Evolutionary conservation across 1,140 invertebrate genomes (phyloP).

Genomic region (Panulirus ornatus): DNA sequence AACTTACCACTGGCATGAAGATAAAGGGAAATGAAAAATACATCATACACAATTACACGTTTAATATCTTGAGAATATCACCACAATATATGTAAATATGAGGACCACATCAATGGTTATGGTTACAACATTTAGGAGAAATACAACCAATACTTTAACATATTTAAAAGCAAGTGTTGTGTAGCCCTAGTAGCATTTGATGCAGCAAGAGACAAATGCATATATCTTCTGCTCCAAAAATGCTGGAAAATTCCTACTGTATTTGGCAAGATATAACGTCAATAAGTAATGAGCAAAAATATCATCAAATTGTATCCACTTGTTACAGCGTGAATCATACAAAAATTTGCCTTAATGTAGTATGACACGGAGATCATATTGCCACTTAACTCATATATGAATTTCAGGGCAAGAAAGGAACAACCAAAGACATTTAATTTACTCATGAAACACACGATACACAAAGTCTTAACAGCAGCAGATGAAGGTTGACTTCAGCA

Average conservation of each 20-base stretch:
- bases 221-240: not conserved
- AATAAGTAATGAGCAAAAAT: not conserved
- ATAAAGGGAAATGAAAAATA: not conserved
- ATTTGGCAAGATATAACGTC: not conserved
- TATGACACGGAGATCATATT: not conserved
- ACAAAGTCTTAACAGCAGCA: not conserved
- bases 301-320: not conserved
- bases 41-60: not conserved
- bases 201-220: not conserved
- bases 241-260: not conserved
- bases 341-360: not conserved
- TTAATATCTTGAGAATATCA: conserved; percentile 5
- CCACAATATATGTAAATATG: conserved; percentile 1
- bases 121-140: conserved; percentile 15
- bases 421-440: not conserved
- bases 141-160: conserved; percentile 10
- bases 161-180: not conserved
- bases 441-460: not conserved
- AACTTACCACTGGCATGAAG: no score
- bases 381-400: not conserved
- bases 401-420: not conserved
- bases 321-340: no score
- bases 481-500: not conserved
- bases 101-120: conserved; percentile 16
- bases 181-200: not conserved